A percentile compares a stretch with the other conserved stretches of the same genome.
Evolutionary conservation across 2,113 vertebrate genomes (phyloP).

Genomic region (Oreocharis arfaki): DNA sequence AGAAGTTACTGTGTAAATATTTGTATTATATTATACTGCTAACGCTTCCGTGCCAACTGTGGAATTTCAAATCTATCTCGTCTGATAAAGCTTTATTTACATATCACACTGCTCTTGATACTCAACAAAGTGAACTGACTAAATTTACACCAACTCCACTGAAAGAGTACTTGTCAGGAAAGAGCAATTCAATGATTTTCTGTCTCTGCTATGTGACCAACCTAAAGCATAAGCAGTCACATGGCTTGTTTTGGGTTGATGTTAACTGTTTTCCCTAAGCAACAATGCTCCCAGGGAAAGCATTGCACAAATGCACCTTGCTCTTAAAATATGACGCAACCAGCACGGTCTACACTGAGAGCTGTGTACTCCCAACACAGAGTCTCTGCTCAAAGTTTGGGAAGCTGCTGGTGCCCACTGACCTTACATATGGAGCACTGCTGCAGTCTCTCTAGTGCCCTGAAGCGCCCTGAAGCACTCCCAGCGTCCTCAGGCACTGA

Average conservation of each 20-base stretch:
- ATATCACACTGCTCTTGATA: slow-evolving; percentile 57
- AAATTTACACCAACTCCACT: slow-evolving; percentile 52
- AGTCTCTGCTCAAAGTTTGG: background rate
- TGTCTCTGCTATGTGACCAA: background rate
- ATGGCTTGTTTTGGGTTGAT: background rate
- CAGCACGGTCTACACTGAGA: background rate
- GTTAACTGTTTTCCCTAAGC: background rate
- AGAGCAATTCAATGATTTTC: slow-evolving; percentile 26
- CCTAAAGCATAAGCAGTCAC: background rate
- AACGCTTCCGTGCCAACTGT: slow-evolving; percentile 42
- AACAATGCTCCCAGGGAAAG: background rate
- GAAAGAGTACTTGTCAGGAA: slow-evolving; percentile 10
- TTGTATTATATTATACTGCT: slow-evolving; percentile 57
- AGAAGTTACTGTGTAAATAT: slow-evolving; percentile 63
- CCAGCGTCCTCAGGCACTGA: background rate
- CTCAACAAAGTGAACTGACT: slow-evolving; percentile 54
- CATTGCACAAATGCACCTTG: background rate
- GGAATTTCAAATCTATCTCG: slow-evolving; percentile 57
- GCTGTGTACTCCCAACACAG: background rate
- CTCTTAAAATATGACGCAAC: background rate
- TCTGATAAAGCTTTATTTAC: slow-evolving; percentile 64
- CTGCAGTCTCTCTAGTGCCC: background rate
- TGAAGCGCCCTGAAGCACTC: rapidly evolving
- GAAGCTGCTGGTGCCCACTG: background rate
- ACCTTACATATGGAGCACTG: background rate